Evolutionary conservation across 2,113 vertebrate species (phyloP), one percentile per base, ranked within the genome.

Genomic region (Stercorarius parasiticus): DNA sequence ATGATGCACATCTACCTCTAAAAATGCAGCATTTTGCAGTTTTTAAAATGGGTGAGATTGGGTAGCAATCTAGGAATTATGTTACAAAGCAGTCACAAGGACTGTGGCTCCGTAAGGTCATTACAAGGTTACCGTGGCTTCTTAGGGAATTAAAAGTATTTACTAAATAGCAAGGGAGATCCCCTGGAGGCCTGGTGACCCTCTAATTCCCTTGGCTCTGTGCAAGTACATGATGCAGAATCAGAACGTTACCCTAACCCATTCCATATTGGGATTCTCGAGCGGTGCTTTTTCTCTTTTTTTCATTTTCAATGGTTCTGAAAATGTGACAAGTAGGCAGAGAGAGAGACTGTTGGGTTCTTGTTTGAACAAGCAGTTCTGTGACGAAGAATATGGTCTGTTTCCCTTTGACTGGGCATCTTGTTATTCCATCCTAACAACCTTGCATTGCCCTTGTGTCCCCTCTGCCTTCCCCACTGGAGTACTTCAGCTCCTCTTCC

Each of bases 101-200:
- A 49, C 3, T 88, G 53, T 66, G 67, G 82, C 83, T 94, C 59
- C 53, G 2, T 73, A 58, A 81, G 86, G 76, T 86, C 86, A 45
- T 90, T 66, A 62, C 27, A 53, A 78, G 91, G 38, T 94, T 92
- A 79, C 81, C 9, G 6, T 59, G 65, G 73, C 15, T 32, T 87
- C 70, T 34, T 56, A 64, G 61, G 49, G 89, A 92, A 95, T 95
- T 94, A 86, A n/a, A 90, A 93, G 73, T 81, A 58, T 66, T 96
- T 95, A 95, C 30, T 88, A 62, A 92, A 90, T 86, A 95, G 86
- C 76, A 77, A 72, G 67, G n/a, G 62, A 77, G 45, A 93, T 93
- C 84, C 90, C 56, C 20, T 52, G 10, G 61, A 76, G 61, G 34
- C 49, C 79, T 73, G 53, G 62, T 95, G 80, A 94, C 58, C 58